Evolutionary conservation across 2,888 invertebrate genomes (phyloP).

Genomic region (Phyllotreta cruciferae): DNA sequence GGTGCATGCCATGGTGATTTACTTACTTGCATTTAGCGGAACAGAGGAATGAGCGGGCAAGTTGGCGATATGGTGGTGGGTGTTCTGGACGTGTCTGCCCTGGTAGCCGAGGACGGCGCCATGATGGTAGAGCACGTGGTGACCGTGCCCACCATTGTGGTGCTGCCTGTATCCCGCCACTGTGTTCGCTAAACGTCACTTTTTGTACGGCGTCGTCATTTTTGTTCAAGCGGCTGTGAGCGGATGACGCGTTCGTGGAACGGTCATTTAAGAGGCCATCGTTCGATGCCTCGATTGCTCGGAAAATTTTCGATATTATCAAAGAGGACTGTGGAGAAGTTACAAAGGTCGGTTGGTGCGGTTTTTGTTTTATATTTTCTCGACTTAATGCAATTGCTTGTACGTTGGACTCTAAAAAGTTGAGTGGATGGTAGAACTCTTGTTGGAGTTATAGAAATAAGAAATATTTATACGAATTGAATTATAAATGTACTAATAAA

Average conservation of each 20-base stretch:
- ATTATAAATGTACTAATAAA: too few relatives aligned
- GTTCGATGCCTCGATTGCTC: not conserved
- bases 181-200: conserved; percentile 52
- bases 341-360: too few relatives aligned
- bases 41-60: conserved; percentile 53
- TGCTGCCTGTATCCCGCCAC: conserved; percentile 60
- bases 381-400: too few relatives aligned
- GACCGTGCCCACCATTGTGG: conserved; percentile 55
- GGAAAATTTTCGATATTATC: not conserved
- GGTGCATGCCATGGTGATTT: conserved; percentile 3
- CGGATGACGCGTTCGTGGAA: conserved; percentile 3
- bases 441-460: too few relatives aligned
- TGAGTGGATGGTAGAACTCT: too few relatives aligned
- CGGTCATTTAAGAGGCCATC: conserved; percentile 25
- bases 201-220: conserved; percentile 35
- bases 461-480: too few relatives aligned
- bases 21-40: conserved; percentile 60
- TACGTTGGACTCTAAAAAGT: too few relatives aligned
- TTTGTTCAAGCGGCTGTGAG: conserved; percentile 20
- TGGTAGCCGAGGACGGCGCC: conserved; percentile 56
- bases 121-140: conserved; percentile 59
- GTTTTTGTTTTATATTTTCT: too few relatives aligned
- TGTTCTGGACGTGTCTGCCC: conserved; percentile 54
- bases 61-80: conserved; percentile 54
- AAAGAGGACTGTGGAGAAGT: too few relatives aligned